Evolutionary conservation across 1,140 invertebrate genomes (phyloP).

Genomic region (Conus ventricosus): DNA sequence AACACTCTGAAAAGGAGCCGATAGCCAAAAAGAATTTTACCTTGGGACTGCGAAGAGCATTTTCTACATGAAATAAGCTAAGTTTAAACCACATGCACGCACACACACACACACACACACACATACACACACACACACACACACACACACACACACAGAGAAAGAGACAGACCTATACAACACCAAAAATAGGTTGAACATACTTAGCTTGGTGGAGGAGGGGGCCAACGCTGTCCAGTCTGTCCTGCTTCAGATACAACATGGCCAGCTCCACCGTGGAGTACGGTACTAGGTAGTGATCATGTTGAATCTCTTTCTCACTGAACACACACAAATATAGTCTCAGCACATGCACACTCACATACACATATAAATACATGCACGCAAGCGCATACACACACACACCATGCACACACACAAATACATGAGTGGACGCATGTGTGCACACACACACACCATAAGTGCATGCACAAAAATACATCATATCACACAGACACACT

Average conservation of each 20-base stretch:
- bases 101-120: too few relatives aligned
- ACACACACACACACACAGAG: too few relatives aligned
- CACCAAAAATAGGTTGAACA: slow-evolving; percentile 53
- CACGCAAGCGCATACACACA: background rate
- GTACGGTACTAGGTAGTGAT: slow-evolving; percentile 91
- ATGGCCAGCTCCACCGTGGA: slow-evolving; percentile 90
- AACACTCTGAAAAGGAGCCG: too few relatives aligned
- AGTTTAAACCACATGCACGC: too few relatives aligned
- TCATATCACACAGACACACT: background rate
- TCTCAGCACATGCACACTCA: background rate
- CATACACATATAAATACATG: background rate
- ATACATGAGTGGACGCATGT: background rate
- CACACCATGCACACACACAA: background rate
- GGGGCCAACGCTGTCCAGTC: slow-evolving; percentile 81
- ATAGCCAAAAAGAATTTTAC: too few relatives aligned
- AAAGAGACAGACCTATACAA: background rate
- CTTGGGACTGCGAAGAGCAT: too few relatives aligned
- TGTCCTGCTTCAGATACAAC: slow-evolving; percentile 82
- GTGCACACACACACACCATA: background rate
- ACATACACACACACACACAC: too few relatives aligned
- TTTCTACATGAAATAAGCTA: too few relatives aligned
- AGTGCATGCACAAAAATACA: background rate
- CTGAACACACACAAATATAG: slow-evolving; percentile 67
- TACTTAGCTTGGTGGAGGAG: slow-evolving; percentile 90
- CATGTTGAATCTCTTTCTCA: slow-evolving; percentile 88